Evolutionary conservation across 2,888 invertebrate species (phyloP).

Genomic region (Aleiodes alternator): DNA sequence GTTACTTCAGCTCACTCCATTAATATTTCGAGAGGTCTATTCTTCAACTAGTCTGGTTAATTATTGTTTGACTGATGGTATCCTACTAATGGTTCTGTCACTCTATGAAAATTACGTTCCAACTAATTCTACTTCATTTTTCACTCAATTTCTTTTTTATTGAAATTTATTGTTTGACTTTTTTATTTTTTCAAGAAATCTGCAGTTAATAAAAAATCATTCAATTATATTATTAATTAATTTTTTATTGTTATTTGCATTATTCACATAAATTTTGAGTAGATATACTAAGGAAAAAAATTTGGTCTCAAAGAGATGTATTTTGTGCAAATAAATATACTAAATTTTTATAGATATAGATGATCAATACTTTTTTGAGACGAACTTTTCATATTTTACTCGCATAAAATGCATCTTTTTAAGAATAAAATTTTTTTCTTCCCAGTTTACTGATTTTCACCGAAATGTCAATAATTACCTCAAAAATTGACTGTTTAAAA

Average conservation of each 20-base stretch:
- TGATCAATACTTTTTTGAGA: too few relatives aligned
- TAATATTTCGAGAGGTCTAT: slow-evolving; percentile 58
- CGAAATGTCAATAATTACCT: too few relatives aligned
- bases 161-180: background rate
- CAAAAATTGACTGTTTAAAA: too few relatives aligned
- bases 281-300: background rate
- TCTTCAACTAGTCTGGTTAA: slow-evolving; percentile 56
- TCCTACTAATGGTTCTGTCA: background rate
- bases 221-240: background rate
- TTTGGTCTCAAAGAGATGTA: too few relatives aligned
- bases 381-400: too few relatives aligned
- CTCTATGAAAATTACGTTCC: background rate
- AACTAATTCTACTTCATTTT: background rate
- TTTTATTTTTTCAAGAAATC: background rate
- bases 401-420: too few relatives aligned
- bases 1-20: slow-evolving; percentile 52
- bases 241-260: slow-evolving; percentile 12
- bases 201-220: too few relatives aligned
- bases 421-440: too few relatives aligned
- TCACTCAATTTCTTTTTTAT: too few relatives aligned
- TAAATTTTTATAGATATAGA: too few relatives aligned
- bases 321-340: too few relatives aligned
- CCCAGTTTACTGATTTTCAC: too few relatives aligned
- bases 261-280: slow-evolving; percentile 31
- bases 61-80: slow-evolving; percentile 60